Evolutionary conservation across 2,888 invertebrate species (phyloP).

Genomic region (Eupithecia dodoneata): DNA sequence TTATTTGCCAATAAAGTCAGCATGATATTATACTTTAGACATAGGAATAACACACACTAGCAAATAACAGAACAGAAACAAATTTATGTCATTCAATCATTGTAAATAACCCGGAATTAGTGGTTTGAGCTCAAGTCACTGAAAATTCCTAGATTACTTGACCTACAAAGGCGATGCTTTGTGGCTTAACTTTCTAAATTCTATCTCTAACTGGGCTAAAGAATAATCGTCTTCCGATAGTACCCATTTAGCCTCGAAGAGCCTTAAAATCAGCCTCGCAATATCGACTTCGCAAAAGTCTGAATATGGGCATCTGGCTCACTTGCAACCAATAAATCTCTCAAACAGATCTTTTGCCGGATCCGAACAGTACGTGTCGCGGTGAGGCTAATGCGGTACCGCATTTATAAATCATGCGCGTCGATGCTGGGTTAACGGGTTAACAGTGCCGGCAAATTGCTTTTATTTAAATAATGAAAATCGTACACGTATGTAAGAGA

Average conservation of each 20-base stretch:
- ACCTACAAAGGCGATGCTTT: not conserved
- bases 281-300: constrained; percentile 22
- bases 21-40: not conserved
- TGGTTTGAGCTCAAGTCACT: not conserved
- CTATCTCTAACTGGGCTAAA: not conserved
- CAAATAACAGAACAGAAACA: not conserved
- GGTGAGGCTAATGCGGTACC: constrained; percentile 73
- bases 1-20: not conserved
- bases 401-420: constrained; percentile 77
- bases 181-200: not conserved
- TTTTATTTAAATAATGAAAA: constrained; percentile 6
- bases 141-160: not conserved
- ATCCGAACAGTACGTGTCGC: constrained; percentile 71
- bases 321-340: constrained; percentile 42
- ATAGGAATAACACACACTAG: too few relatives aligned
- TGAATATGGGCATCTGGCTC: constrained; percentile 34
- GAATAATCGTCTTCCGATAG: not conserved
- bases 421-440: constrained; percentile 63
- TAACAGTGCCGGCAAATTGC: constrained; percentile 22
- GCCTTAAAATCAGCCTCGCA: not conserved
- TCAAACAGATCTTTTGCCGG: constrained; percentile 66
- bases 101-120: not conserved
- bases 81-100: not conserved
- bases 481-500: not conserved
- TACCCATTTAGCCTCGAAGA: not conserved